These are phyloP conservation scores for Clistopyga incitator DNA, from an alignment of 2,888 invertebrate genomes.

Conservation along the genomic window DNA sequence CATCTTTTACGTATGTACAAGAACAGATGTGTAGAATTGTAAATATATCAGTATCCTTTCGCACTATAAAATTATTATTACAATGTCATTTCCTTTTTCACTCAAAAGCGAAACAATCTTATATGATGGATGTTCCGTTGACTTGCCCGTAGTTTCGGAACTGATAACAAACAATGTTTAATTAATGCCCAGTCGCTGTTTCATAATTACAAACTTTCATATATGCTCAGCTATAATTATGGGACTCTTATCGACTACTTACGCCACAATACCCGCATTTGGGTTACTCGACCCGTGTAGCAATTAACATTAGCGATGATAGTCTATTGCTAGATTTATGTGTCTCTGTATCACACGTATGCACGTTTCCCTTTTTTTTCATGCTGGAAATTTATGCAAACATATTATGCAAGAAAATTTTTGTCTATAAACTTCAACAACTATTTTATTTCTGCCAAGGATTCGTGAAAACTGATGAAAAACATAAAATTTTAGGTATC, in stretches of 20 bases:
- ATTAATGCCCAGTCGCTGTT: neutral
- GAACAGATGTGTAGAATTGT: constrained; percentile 20
- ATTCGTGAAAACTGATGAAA: neutral
- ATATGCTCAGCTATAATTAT: neutral
- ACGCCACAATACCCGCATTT: constrained; percentile 55
- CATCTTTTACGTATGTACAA: constrained; percentile 58
- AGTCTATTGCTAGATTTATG: neutral
- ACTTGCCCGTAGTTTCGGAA: neutral
- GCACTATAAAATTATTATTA: neutral
- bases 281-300: neutral
- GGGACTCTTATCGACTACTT: neutral
- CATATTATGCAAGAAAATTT: neutral
- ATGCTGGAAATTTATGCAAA: neutral
- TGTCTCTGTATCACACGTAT: no score
- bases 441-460: neutral
- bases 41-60: constrained; percentile 14
- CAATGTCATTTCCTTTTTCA: neutral
- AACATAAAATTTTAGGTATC: neutral
- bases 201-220: constrained; percentile 13
- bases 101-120: neutral
- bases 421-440: neutral
- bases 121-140: neutral
- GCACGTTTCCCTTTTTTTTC: neutral
- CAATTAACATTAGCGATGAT: constrained; percentile 16
- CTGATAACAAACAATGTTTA: neutral